Conservation (phyloP, 92 coral and sea anemone species). For the Palythoa grandis region DNA sequence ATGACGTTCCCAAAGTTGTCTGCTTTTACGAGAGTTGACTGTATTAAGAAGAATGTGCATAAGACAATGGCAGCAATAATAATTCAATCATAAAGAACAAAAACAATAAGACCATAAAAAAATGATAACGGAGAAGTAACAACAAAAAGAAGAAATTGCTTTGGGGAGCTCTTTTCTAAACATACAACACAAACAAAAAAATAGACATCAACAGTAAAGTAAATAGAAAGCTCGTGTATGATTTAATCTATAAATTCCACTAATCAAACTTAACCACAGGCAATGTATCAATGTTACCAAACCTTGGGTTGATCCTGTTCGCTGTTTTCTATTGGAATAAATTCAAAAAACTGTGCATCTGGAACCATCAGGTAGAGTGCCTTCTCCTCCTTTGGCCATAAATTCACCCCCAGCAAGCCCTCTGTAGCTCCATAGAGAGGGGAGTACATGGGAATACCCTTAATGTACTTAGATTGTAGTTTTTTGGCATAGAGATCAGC, state of each 20-base stretch:
- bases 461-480: constrained; percentile 41
- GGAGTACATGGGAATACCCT: constrained; percentile 55
- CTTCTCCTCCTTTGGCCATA: constrained; percentile 57
- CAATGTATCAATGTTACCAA: background rate
- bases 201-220: too few species aligned
- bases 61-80: too few species aligned
- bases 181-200: too few species aligned
- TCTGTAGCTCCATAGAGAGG: constrained; percentile 65
- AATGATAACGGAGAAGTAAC: too few species aligned
- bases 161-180: too few species aligned
- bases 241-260: background rate
- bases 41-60: too few species aligned
- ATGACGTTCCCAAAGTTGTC: too few species aligned
- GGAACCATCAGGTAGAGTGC: constrained; percentile 58
- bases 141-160: too few species aligned
- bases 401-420: constrained; percentile 55
- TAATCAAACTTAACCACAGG: background rate
- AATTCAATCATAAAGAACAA: too few species aligned
- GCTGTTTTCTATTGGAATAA: constrained; percentile 59
- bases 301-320: constrained; percentile 53
- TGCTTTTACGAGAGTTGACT: too few species aligned
- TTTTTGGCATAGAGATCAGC: constrained; percentile 53
- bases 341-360: constrained; percentile 55
- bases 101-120: too few species aligned
- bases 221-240: background rate